Evolutionary conservation across 2,113 vertebrate species (phyloP).

Genomic region (Chroicocephalus ridibundus): DNA sequence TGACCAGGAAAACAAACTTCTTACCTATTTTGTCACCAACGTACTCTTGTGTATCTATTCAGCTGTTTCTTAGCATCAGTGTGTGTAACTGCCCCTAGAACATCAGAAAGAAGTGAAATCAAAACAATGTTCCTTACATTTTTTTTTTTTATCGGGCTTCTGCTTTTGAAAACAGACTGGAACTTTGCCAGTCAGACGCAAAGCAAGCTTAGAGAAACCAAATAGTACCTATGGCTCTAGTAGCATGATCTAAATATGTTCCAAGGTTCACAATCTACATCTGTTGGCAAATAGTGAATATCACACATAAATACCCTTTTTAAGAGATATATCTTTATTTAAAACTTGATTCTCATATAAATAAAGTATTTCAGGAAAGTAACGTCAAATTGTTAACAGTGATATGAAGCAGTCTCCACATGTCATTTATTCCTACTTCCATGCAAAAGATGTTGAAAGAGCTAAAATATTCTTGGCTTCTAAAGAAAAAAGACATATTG

Average conservation of each 20-base stretch:
- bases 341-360: constrained; percentile 26
- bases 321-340: constrained; percentile 38
- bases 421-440: constrained; percentile 44
- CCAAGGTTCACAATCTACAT: not conserved
- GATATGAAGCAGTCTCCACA: constrained; percentile 57
- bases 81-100: not conserved
- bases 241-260: not conserved
- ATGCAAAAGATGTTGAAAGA: constrained; percentile 34
- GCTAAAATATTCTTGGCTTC: constrained; percentile 30
- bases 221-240: not conserved
- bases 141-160: constrained; percentile 5
- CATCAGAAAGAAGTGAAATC: not conserved
- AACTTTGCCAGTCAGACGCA: constrained; percentile 22
- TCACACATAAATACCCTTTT: constrained; percentile 17
- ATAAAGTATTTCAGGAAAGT: constrained; percentile 32
- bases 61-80: not conserved
- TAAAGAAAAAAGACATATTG: constrained; percentile 40
- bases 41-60: not conserved
- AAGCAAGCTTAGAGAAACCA: not conserved
- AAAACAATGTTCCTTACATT: not conserved
- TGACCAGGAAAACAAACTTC: not conserved
- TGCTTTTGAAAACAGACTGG: constrained; percentile 20
- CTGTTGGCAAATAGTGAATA: constrained; percentile 17
- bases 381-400: constrained; percentile 40
- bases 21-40: not conserved